Evolutionary conservation across 2,113 vertebrate species (phyloP).

Genomic region (Hystrix cristata): DNA sequence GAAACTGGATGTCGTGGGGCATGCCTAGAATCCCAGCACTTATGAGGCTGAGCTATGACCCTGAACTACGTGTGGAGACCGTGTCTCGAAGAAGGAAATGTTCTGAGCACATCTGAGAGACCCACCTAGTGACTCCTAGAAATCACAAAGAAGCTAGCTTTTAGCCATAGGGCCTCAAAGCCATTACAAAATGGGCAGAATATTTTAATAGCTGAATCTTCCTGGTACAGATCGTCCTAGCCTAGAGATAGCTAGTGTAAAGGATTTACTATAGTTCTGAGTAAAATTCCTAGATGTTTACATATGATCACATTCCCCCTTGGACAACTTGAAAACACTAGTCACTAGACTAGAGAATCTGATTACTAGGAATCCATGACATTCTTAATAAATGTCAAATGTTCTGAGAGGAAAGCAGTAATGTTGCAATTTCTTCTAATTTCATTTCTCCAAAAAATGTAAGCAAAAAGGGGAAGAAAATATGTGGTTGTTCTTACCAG

Average conservation of each 20-base stretch:
- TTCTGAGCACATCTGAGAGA: not conserved
- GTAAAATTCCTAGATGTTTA: not conserved
- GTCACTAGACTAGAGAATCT: not conserved
- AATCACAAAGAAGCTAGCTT: not conserved
- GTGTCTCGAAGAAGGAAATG: not conserved
- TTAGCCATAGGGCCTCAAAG: not conserved
- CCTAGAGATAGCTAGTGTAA: not conserved
- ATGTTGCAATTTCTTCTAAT: conserved; percentile 55
- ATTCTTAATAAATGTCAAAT: conserved; percentile 59
- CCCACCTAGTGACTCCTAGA: not conserved
- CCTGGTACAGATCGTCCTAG: not conserved
- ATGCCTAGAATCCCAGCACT: not conserved
- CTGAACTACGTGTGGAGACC: not conserved
- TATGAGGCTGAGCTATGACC: not conserved
- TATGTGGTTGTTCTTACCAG: conserved; percentile 83
- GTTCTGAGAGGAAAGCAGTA: not conserved
- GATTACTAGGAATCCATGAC: not conserved
- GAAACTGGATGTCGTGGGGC: not conserved
- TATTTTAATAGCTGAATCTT: not conserved
- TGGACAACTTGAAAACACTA: conserved; percentile 17
- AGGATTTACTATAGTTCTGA: not conserved
- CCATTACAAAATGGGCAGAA: not conserved
- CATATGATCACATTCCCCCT: not conserved
- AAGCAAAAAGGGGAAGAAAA: not conserved
- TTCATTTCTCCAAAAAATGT: conserved; percentile 43